Base-by-base conservation (phyloP, 2,888 invertebrate species). In the Onthophagus sagittarius region DNA sequence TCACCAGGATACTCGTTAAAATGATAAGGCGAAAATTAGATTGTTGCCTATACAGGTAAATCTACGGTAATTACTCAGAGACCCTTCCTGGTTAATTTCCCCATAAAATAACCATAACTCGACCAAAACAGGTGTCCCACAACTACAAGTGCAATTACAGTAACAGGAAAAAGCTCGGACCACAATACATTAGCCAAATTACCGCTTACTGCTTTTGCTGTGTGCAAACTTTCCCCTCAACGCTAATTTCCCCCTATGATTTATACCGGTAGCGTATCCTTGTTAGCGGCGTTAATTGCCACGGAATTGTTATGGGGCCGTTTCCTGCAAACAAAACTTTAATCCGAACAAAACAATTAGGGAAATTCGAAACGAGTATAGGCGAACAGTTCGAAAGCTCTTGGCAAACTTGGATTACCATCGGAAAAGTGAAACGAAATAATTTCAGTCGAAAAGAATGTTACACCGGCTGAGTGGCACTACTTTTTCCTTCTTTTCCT, bases 81-180 rank as follows among this genome's bases (percentile, higher is more conserved):
- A 53, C 2, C 32, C 67, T 31, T 23, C 32, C 31, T n/a, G 23
- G 67, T 67, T 67, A 67, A 67, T 67, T 67, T 32, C 67, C 15
- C 7, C 23, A 32, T 67, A 67, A 67, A 67, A 32, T 67, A 67
- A 67, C 67, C 67, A 67, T 67, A 67, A 67, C 67, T 67, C 32
- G 15, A 32, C 67, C 67, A 67, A 31, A 67, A 67, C 67, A 67
- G 67, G 67, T 67, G 67, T 67, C 67, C 67, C 67, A n/a, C 67
- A 67, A 67, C 67, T 67, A 67, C 67, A 31, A 32, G 31, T 31
- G 67, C 67, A 67, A 67, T 67, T 67, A 67, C 67, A 67, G 67
- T 67, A 67, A 67, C 67, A 67, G 67, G 67, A 67, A 67, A 67
- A 67, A 67, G 67, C 32, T 67, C 67, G 31, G 67, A 67, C 67